Evolutionary conservation across 2,113 vertebrate genomes (phyloP).

Genomic region (Ochotona curzoniae): DNA sequence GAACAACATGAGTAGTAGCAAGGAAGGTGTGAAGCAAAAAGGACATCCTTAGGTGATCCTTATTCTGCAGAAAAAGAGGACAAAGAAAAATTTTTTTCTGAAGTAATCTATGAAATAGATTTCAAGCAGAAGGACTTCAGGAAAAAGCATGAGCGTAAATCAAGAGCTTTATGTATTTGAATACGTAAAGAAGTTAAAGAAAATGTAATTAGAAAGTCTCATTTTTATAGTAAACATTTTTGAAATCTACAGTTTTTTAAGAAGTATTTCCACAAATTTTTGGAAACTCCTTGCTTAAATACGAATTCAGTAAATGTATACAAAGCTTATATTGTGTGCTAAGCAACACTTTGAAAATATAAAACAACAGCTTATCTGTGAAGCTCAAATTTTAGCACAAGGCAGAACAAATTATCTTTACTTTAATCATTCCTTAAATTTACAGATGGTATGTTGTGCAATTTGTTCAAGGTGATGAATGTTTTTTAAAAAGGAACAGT

Average conservation of each 20-base stretch:
- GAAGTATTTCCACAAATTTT: too few relatives aligned
- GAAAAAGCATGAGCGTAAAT: not conserved
- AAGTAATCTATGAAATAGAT: not conserved
- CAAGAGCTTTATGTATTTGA: not conserved
- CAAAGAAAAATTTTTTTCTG: not conserved
- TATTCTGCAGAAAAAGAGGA: not conserved
- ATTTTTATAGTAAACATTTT: too few relatives aligned
- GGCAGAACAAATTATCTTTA: not conserved
- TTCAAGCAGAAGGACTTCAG: not conserved
- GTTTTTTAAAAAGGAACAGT: not conserved
- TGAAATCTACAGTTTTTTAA: too few relatives aligned
- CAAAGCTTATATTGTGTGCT: not conserved
- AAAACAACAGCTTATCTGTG: not conserved
- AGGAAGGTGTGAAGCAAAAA: not conserved
- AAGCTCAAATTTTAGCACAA: not conserved
- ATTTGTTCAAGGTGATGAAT: not conserved
- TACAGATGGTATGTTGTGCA: not conserved
- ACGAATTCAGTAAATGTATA: not conserved
- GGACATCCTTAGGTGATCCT: not conserved
- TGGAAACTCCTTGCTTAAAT: not conserved
- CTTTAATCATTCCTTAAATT: not conserved
- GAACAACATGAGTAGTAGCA: not conserved
- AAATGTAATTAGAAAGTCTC: too few relatives aligned
- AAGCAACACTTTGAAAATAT: not conserved
- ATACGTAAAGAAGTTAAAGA: too few relatives aligned